phyloP scores from a whole-genome alignment of 1,140 invertebrate genomes.

The Radopholus similis region DNA sequence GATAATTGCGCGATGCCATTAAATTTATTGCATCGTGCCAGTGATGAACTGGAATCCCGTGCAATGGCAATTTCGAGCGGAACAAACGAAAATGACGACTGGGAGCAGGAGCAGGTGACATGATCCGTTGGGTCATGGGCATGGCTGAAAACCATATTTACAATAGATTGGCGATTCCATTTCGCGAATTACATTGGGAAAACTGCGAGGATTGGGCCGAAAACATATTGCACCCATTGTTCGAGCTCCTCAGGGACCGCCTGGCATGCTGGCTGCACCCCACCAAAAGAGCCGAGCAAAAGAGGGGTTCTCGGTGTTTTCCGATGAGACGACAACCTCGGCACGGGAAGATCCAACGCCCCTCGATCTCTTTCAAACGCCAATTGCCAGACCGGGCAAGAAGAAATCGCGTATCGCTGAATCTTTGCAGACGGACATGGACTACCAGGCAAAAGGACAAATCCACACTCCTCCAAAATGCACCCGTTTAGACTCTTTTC shows the following conservation, averaged over 20 bases:
- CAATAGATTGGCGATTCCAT: no score
- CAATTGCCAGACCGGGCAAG: neutral
- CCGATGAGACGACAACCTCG: conserved; percentile 11
- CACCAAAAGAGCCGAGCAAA: conserved; percentile 2
- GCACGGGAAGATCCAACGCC: neutral
- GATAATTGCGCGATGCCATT: conserved; percentile 31
- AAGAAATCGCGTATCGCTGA: conserved; percentile 26
- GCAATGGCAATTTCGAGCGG: neutral
- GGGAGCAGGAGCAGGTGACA: conserved; percentile 22
- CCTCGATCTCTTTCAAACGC: neutral
- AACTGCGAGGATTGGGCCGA: conserved; percentile 28
- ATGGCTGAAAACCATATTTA: no score
- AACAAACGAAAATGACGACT: conserved; percentile 16
- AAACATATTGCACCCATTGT: conserved; percentile 22
- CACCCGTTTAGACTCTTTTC: conserved; percentile 29
- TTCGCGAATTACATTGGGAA: conserved; percentile 20
- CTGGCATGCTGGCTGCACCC: conserved; percentile 4
- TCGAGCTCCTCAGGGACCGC: conserved; percentile 12
- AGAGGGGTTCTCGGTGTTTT: conserved; percentile 30
- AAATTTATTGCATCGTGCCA: conserved; percentile 13
- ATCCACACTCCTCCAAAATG: neutral
- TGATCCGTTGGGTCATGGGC: no score
- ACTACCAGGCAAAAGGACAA: conserved; percentile 37
- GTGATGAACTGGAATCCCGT: conserved; percentile 17
- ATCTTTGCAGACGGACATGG: conserved; percentile 31